Base-by-base conservation (phyloP, 1,140 invertebrate genomes). In the fruit fly (Drosophila melanogaster) region DNA sequence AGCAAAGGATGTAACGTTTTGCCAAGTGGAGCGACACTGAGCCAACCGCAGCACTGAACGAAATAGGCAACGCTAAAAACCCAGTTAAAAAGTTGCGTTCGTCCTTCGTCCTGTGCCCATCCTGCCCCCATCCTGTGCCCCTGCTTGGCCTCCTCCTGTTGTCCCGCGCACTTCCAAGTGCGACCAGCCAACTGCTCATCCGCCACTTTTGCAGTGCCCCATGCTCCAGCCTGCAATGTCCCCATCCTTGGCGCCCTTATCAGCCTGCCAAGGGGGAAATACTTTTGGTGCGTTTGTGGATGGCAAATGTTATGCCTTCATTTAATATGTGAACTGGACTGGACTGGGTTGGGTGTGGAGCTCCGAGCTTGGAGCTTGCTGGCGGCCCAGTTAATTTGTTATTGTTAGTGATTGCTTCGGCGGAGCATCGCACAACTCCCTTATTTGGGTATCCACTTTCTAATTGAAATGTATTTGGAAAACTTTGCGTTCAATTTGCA, bases 1-100 rank as follows among this genome's bases (percentile, higher is more conserved):
- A 89, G 84, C 76, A 84, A 73, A 87, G 84, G 84, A 87, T 79
- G 84, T 87, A 89, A 77, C 84, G 77, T 89, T 87, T 89, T 79
- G 79, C 83, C 75, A 87, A 87, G 83, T 87, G 84, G 83, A 89
- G 84, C 83, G 69, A 87, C 73, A 73, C 75, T 65, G 62, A 69
- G 65, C 75, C 49, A 66, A 51, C 65, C 56, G 37, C 58, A 60
- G n/a, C 8, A 38, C 37, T 14, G 12, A 14, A 14, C 41, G 26
- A 35, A 17, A 61, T 73, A 65, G 77, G 73, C 80, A 84, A 79
- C 38, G 79, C 57, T 78, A 83, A 83, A 77, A 84, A 65, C 54
- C 54, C 40, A 79, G 49, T 80, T 80, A 71, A 76, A 55, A 57
- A 76, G 60, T 59, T 75, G 57, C 51, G 19, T 50, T 55, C 47